Base-by-base conservation (phyloP, 1,140 invertebrate genomes). In the Aphelinus atriplicis region DNA sequence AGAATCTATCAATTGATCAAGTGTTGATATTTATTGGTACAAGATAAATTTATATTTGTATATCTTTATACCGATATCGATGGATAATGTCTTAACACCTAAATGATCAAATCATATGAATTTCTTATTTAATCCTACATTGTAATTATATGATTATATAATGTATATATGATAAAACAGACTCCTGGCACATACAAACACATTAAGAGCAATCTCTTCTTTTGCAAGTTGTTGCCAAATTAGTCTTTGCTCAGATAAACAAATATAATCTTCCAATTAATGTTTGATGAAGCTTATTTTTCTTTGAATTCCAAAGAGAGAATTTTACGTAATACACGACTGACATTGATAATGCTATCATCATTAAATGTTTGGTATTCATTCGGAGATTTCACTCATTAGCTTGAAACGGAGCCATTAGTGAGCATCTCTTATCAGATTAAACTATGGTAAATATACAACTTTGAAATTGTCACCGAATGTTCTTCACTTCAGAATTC, bases 241-340 rank as follows among this genome's bases (percentile, higher is more conserved):
- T 70, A 45, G 51, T 70, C n/a, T 69, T 45, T 48, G n/a, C 67
- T 58, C 46, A 48, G 56, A 60, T 69, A 69, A 60, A n/a, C 48
- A 58, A 60, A 69, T 50, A n/a, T 42, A 58, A 47, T 50, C 47
- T 57, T 46, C 42, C 42, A 42, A 58, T 50, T 9, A 2, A 4
- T 55, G 45, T 43, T 69, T 69, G 42, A 60, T 57, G 46, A 10
- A 43, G 6, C 46, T 47, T 60, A 69, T 62, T 63, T 63, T 3
- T 63, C 48, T 71, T 58, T n/a, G 7, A 71, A 61, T 71, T 61
- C 53, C 43, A 62, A 62, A 70, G 46, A 58, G 3, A 42, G 2
- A 56, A 4, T 62, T 70, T 70, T 70, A 61, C 57, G 61, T 6
- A n/a, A 3, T 47, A 1, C n/a, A 26, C 58, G 58, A 57, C 55